These are phyloP conservation scores for Botrylloides violaceus DNA, from an alignment of 23 tunicate genomes.

Conservation along the genomic window DNA sequence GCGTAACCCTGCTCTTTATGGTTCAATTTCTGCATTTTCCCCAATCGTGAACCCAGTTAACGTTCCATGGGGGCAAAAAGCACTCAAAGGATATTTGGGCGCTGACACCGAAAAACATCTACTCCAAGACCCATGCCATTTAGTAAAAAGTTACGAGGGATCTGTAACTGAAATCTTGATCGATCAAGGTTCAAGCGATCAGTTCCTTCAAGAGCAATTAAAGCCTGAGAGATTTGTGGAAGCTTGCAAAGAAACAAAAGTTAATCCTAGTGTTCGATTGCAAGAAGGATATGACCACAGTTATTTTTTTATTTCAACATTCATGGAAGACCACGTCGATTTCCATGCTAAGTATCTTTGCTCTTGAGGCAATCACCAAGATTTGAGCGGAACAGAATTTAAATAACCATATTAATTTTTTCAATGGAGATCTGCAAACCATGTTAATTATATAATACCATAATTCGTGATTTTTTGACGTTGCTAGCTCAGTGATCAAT, in stretches of 20 bases:
- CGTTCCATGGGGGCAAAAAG: constrained; percentile 96
- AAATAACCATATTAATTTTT: too few relatives aligned
- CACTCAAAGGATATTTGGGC: constrained; percentile 83
- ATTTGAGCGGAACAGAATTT: too few relatives aligned
- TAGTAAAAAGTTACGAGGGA: constrained; percentile 64
- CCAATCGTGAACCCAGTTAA: constrained; percentile 85
- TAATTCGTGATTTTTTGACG: too few relatives aligned
- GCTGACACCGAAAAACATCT: constrained; percentile 26
- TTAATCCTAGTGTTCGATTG: constrained; percentile 41
- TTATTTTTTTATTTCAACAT: constrained; percentile 85
- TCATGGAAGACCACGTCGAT: constrained; percentile 88
- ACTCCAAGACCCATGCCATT: constrained; percentile 73
- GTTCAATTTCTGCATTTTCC: constrained; percentile 89
- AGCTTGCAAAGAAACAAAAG: constrained; percentile 65
- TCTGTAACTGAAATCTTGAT: constrained; percentile 53
- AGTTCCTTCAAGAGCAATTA: constrained; percentile 68
- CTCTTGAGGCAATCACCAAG: too few relatives aligned
- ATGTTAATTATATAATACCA: too few relatives aligned
- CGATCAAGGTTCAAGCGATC: constrained; percentile 86
- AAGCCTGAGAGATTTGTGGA: constrained; percentile 60
- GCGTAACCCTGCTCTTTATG: constrained; percentile 73
- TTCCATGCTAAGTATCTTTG: constrained; percentile 62
- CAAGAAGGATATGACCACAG: constrained; percentile 98
- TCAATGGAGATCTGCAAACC: too few relatives aligned
- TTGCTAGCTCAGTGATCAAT: too few relatives aligned